phyloP scores from a whole-genome alignment of 2,888 invertebrate genomes.

The Masnerella sp. region DNA sequence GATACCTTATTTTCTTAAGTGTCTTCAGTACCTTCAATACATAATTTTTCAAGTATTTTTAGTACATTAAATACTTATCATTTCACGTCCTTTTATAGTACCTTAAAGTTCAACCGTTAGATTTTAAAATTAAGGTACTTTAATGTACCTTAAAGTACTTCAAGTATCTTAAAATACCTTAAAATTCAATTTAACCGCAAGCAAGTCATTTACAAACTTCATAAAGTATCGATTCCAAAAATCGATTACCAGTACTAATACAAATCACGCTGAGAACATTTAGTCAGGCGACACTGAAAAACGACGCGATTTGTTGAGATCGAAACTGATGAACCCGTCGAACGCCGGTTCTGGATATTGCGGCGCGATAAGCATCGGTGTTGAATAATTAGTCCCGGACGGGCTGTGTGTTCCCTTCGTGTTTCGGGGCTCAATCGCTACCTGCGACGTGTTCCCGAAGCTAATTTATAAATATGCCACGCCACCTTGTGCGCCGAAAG shows the following conservation, averaged over 20 bases:
- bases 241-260: conserved; percentile 8
- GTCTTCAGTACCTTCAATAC: too few species aligned
- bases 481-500: conserved; percentile 59
- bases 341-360: conserved; percentile 28
- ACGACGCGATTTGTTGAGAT: conserved; percentile 35
- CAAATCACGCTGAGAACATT: conserved; percentile 22
- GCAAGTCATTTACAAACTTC: too few species aligned
- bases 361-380: conserved; percentile 56
- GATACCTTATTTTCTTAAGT: too few species aligned
- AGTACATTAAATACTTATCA: too few species aligned
- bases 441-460: conserved; percentile 58
- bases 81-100: too few species aligned
- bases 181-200: too few species aligned
- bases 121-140: too few species aligned
- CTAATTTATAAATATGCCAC: conserved; percentile 63
- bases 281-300: conserved; percentile 48
- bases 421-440: conserved; percentile 58
- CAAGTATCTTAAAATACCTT: too few species aligned
- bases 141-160: too few species aligned
- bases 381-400: conserved; percentile 58
- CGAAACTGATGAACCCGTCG: conserved; percentile 48
- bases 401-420: conserved; percentile 31
- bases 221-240: too few species aligned
- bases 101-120: too few species aligned
- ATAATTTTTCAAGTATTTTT: too few species aligned